A percentile compares a stretch with the other conserved stretches of the same genome.
Evolutionary conservation across 1,140 invertebrate genomes (phyloP).

Genomic region (Leptoteleia sp.): DNA sequence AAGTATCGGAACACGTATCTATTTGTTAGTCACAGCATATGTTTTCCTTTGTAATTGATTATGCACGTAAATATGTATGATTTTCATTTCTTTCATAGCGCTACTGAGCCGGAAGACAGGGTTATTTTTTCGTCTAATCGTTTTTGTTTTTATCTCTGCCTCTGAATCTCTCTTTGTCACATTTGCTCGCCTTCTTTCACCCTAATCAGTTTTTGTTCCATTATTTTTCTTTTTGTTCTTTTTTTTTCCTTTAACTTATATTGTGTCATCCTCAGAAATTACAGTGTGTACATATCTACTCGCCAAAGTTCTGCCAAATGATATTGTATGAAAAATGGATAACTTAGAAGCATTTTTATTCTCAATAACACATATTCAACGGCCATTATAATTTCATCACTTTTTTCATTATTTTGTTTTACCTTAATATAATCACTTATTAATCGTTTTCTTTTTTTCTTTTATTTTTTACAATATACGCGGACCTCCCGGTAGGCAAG

Average conservation of each 20-base stretch:
- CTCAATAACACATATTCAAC: conserved; percentile 78
- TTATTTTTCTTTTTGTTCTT: conserved; percentile 26
- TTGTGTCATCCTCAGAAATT: conserved; percentile 66
- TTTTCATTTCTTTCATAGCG: conserved; percentile 68
- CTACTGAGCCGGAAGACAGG: conserved; percentile 77
- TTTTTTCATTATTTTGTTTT: conserved; percentile 72
- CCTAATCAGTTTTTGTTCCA: conserved; percentile 57
- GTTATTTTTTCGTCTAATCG: conserved; percentile 68
- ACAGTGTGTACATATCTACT: conserved; percentile 70
- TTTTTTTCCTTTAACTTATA: conserved; percentile 56
- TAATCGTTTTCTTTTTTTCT: conserved; percentile 74
- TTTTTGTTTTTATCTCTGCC: conserved; percentile 65
- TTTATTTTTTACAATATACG: conserved; percentile 80
- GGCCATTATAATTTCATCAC: conserved; percentile 79
- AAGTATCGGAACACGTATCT: conserved; percentile 67
- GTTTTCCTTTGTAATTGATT: conserved; percentile 74
- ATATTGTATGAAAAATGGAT: conserved; percentile 72
- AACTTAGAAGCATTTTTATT: conserved; percentile 72
- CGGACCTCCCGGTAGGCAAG: conserved; percentile 81
- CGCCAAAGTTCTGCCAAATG: conserved; percentile 80
- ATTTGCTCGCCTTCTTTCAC: conserved; percentile 70
- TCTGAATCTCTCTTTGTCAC: conserved; percentile 65
- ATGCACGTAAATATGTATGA: conserved; percentile 69
- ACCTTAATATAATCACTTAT: conserved; percentile 75
- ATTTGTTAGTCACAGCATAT: conserved; percentile 74